These are phyloP conservation scores for Pitangus sulphuratus DNA, from an alignment of 2,797 vertebrate species.

Conservation along the genomic window DNA sequence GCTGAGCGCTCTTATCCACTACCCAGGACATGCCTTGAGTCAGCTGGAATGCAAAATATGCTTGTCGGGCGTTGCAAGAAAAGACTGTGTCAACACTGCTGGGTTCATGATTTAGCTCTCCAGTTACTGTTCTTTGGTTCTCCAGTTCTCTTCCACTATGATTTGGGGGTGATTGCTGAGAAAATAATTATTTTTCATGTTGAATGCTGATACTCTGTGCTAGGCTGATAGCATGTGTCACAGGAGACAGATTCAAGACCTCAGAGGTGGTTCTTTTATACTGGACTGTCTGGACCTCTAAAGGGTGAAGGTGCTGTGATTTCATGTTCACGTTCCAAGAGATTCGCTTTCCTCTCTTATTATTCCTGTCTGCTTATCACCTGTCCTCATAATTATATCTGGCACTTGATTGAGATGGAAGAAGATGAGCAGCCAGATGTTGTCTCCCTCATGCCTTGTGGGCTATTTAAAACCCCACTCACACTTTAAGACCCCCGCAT, in stretches of 20 bases:
- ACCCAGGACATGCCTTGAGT: not conserved
- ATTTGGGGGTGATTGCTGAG: not conserved
- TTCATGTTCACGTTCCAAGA: not conserved
- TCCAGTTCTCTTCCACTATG: not conserved
- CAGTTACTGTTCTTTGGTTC: not conserved
- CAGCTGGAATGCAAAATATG: constrained; percentile 28
- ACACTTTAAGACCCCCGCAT: not conserved
- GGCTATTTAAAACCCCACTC: not conserved
- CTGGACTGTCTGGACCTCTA: not conserved
- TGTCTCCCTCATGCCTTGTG: not conserved
- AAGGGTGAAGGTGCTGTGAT: not conserved
- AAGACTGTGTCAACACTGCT: not conserved
- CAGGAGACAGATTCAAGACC: not conserved
- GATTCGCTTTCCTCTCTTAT: not conserved
- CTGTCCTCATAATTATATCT: not conserved
- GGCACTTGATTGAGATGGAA: not conserved
- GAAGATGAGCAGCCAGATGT: not conserved
- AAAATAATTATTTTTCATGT: not conserved
- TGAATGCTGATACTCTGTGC: not conserved
- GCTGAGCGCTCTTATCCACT: constrained; percentile 18
- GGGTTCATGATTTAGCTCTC: constrained; percentile 8
- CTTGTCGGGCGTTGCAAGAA: not conserved
- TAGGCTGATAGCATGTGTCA: not conserved
- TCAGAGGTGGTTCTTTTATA: not conserved
- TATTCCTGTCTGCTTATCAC: not conserved